phyloP scores from a whole-genome alignment of 30 jellyfish, hydroid and myxozoan genomes.

The Hydractinia symbiolongicarpus region DNA sequence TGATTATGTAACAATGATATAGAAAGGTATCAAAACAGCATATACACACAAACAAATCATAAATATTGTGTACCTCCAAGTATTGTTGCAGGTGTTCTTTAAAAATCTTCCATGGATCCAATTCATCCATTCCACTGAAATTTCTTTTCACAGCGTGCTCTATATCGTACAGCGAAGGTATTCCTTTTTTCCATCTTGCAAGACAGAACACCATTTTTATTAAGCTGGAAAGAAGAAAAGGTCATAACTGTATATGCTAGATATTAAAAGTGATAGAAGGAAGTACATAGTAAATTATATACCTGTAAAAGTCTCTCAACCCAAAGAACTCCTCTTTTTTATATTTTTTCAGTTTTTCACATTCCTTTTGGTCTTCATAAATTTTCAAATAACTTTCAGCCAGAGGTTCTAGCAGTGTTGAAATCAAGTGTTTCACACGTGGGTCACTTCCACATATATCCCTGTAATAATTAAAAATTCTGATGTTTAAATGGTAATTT shows the following conservation, averaged over 20 bases:
- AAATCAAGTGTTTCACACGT: slow-evolving; percentile 16
- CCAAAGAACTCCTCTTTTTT: slow-evolving; percentile 78
- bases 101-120: slow-evolving; percentile 46
- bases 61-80: background rate
- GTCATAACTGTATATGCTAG: background rate
- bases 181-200: slow-evolving; percentile 21
- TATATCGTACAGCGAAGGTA: slow-evolving; percentile 36
- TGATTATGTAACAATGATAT: background rate
- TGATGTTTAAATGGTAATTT: background rate
- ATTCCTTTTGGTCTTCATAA: slow-evolving; percentile 45
- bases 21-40: background rate
- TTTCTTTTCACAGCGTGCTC: slow-evolving; percentile 66
- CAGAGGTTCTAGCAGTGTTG: background rate
- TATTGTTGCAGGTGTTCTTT: slow-evolving; percentile 18
- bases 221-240: slow-evolving; percentile 20
- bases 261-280: background rate
- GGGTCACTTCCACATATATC: slow-evolving; percentile 46
- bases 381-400: slow-evolving; percentile 42
- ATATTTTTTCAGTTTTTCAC: slow-evolving; percentile 39
- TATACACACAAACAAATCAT: background rate
- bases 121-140: slow-evolving; percentile 62
- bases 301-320: slow-evolving; percentile 75
- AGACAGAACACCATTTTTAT: slow-evolving; percentile 46
- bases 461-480: background rate
- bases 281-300: background rate